phyloP scores from a whole-genome alignment of 1,140 invertebrate genomes.

The Dufourea novaeangliae region DNA sequence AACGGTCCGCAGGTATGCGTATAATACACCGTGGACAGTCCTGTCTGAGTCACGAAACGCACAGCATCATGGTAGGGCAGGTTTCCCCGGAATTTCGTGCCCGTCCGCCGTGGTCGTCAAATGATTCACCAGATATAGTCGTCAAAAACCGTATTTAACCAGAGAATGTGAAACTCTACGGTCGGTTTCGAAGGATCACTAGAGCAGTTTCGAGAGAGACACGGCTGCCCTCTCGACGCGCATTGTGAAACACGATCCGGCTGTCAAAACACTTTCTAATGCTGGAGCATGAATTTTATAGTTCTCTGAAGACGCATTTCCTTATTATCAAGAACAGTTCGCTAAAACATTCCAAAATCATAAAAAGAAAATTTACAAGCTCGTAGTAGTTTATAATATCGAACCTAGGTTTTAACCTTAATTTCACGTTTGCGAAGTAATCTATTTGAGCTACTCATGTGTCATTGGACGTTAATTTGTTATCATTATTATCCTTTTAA shows the following conservation, averaged over 20 bases:
- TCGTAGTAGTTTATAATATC: too few relatives aligned
- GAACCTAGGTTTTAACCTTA: too few relatives aligned
- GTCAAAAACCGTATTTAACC: slow-evolving; percentile 26
- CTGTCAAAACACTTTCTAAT: background rate
- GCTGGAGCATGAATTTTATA: too few relatives aligned
- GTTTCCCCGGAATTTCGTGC: slow-evolving; percentile 51
- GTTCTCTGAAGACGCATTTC: too few relatives aligned
- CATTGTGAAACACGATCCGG: background rate
- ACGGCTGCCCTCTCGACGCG: background rate
- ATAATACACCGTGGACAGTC: slow-evolving; percentile 32
- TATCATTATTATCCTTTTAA: too few relatives aligned
- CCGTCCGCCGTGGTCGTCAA: slow-evolving; percentile 5
- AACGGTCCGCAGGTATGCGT: background rate
- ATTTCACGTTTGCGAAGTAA: too few relatives aligned
- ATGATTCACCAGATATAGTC: slow-evolving; percentile 48
- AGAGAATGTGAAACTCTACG: slow-evolving; percentile 5
- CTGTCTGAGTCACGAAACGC: slow-evolving; percentile 55
- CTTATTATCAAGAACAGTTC: too few relatives aligned
- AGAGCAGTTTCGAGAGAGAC: background rate
- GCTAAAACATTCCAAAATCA: too few relatives aligned
- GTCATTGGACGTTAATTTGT: too few relatives aligned
- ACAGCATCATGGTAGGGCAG: slow-evolving; percentile 40
- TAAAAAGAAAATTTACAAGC: too few relatives aligned
- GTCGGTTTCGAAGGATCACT: too few relatives aligned
- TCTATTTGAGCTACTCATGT: too few relatives aligned